Evolutionary conservation across 1,140 invertebrate species (phyloP), one percentile per base, ranked within the genome.

Genomic region (Sycophaga agraensis): DNA sequence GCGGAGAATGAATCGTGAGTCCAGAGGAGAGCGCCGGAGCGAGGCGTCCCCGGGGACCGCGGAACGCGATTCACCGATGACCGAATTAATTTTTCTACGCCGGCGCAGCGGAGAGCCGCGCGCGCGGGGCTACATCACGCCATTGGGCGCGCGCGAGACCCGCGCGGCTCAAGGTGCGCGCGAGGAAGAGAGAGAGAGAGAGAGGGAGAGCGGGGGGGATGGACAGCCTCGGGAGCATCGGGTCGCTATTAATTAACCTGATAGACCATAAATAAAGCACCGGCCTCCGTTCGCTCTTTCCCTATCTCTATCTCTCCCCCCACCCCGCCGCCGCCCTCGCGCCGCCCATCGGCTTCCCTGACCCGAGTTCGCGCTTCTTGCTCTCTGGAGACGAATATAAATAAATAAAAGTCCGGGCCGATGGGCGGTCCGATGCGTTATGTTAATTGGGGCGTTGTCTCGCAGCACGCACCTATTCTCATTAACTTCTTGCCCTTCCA

Each of bases 391-490:
- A 74, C 73, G 68, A 80, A 81, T 78, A 80, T 79, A 81, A 80
- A 80, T 79, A 80, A 79, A 80, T 78, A 79, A 78, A 79, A 72
- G 72, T 77, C 71, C 21, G 49, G 50, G 62, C 61, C 64, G 61
- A 62, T 66, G 65, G 59, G 55, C 61, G 59, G 64, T 64, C 54
- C 62, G 69, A 75, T 75, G 79, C 68, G 77, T 81, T 80, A 81
- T 78, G 78, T 80, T 81, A 80, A 81, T 81, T 81, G 75, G 78
- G 79, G 79, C 79, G 79, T 81, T 80, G 79, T 80, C 79, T 76
- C 72, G 9, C 53, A 64, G 66, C 68, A 78, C 78, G 77, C 77
- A 77, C 78, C 76, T 77, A 76, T 75, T 77, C 68, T 78, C 73
- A 79, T 80, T 77, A 79, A 70, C 66, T 66, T 65, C 72, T 73